Conservation (phyloP, 2,113 vertebrate genomes). For the Nannobrachium achirus region DNA sequence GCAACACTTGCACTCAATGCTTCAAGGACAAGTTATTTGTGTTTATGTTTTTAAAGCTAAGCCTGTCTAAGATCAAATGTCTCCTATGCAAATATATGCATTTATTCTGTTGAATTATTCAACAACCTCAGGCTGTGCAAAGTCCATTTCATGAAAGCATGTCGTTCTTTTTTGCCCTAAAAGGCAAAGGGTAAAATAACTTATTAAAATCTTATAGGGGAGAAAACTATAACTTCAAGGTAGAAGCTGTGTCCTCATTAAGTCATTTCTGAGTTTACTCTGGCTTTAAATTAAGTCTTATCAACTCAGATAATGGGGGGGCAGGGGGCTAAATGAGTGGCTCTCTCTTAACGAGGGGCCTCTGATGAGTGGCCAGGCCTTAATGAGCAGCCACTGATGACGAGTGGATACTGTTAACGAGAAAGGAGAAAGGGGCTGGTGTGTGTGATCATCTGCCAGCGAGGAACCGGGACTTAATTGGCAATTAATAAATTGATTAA, state of each 20-base stretch:
- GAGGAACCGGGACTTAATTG: constrained; percentile 9
- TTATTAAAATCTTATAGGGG: too few relatives aligned
- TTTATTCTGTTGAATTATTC: not conserved
- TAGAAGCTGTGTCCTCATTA: too few relatives aligned
- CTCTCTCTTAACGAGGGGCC: not conserved
- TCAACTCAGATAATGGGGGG: not conserved
- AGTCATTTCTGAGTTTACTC: too few relatives aligned
- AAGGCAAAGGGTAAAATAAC: too few relatives aligned
- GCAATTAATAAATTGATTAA: constrained; percentile 3
- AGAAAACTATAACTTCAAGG: too few relatives aligned
- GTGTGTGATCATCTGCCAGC: not conserved
- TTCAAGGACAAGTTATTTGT: not conserved
- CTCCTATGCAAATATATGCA: not conserved
- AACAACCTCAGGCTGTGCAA: not conserved
- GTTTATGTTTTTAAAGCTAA: not conserved
- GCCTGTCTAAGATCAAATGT: too few relatives aligned
- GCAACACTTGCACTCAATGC: not conserved
- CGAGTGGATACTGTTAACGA: constrained; percentile 6
- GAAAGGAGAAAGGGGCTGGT: not conserved
- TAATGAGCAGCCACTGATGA: not conserved
- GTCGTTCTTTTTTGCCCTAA: too few relatives aligned
- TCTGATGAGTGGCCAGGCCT: not conserved
- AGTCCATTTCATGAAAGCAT: not conserved
- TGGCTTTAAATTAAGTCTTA: too few relatives aligned
- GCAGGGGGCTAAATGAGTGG: not conserved